Evolutionary conservation across 2,888 invertebrate species (phyloP).

Genomic region (Acholoe squamosa): DNA sequence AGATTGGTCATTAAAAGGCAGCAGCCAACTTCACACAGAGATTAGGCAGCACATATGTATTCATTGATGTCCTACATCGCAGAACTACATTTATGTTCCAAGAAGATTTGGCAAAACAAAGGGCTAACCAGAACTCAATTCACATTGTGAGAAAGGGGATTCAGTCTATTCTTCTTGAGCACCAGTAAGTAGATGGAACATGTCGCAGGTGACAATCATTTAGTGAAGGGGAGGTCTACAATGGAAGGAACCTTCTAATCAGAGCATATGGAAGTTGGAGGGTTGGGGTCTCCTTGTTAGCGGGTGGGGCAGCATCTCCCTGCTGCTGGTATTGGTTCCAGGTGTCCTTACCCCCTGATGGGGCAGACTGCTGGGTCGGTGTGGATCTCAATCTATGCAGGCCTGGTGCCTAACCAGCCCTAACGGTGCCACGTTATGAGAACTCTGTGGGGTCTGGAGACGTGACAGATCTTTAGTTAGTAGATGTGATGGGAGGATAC

Average conservation of each 20-base stretch:
- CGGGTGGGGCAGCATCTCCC: not conserved
- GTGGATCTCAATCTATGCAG: slow-evolving; percentile 31
- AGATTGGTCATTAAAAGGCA: no score
- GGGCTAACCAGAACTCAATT: not conserved
- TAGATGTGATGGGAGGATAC: not conserved
- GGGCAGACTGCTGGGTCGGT: not conserved
- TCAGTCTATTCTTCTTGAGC: not conserved
- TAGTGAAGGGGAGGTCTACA: slow-evolving; percentile 21
- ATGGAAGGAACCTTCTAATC: not conserved
- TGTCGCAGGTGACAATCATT: not conserved
- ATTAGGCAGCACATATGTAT: no score
- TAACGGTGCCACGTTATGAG: not conserved
- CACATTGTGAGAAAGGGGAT: not conserved
- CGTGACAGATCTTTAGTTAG: not conserved
- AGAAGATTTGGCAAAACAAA: not conserved
- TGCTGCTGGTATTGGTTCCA: not conserved
- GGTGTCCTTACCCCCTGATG: not conserved
- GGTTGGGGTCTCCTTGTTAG: not conserved
- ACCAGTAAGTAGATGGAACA: not conserved
- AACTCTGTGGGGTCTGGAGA: not conserved
- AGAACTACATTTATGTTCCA: no score
- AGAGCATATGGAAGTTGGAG: not conserved
- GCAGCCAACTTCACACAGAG: no score
- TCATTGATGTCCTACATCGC: no score
- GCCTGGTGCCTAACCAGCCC: not conserved